These are phyloP conservation scores for Pitta sordida DNA, from an alignment of 2,113 vertebrate genomes.

Conservation along the genomic window DNA sequence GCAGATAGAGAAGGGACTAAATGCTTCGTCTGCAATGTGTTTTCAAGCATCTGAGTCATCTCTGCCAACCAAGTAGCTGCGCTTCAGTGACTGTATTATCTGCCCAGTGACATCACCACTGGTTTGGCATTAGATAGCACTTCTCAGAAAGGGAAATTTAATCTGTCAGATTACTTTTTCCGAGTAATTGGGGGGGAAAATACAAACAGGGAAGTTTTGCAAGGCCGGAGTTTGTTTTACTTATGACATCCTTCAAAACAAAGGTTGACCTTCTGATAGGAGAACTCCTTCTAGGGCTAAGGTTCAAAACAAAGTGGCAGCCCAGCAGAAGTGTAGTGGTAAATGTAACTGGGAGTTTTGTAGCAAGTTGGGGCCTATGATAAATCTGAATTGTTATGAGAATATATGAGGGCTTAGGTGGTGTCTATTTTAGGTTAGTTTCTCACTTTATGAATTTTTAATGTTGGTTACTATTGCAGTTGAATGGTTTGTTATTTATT, in stretches of 20 bases:
- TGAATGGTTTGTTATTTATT: background rate
- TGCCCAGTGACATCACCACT: background rate
- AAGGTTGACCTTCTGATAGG: background rate
- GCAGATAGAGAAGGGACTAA: background rate
- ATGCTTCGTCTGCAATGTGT: background rate
- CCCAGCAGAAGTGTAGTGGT: background rate
- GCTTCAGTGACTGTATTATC: background rate
- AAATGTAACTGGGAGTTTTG: background rate
- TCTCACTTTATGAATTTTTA: background rate
- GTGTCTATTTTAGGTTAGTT: background rate
- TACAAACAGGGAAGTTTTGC: background rate
- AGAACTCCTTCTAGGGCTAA: background rate
- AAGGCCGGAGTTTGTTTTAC: background rate
- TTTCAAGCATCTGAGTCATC: background rate
- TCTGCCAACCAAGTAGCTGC: background rate
- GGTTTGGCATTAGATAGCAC: background rate
- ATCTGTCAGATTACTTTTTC: background rate
- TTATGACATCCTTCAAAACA: background rate
- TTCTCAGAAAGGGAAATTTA: slow-evolving; percentile 30
- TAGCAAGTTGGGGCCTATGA: background rate
- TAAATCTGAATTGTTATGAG: background rate
- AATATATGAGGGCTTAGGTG: background rate
- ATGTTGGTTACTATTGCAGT: background rate
- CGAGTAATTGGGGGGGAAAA: background rate
- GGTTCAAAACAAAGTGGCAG: background rate